Percentiles rank a stretch among this genome's conserved stretches.
These are phyloP conservation scores for Bujurquina vittata DNA, from an alignment of 2,113 vertebrate species.

Conservation along the genomic window DNA sequence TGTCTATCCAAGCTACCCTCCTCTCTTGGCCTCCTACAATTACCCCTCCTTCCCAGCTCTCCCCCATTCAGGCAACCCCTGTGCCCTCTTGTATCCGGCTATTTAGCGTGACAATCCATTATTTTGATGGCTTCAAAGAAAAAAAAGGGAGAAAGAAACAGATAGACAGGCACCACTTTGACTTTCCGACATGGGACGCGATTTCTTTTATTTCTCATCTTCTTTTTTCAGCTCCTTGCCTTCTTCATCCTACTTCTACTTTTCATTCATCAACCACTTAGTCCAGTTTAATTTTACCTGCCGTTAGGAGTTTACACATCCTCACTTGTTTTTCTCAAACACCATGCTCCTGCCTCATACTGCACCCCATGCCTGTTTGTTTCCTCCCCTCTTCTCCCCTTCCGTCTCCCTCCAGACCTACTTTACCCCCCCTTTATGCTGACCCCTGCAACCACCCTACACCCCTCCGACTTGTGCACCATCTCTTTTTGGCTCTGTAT, in stretches of 20 bases:
- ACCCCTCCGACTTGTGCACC: conserved; percentile 34
- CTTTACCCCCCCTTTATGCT: conserved; percentile 18
- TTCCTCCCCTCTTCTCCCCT: not conserved
- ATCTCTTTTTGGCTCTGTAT: conserved; percentile 52
- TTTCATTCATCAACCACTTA: not conserved
- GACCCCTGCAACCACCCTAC: conserved; percentile 33
- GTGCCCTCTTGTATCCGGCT: conserved; percentile 76
- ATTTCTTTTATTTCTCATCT: not conserved
- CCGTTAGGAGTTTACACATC: not conserved
- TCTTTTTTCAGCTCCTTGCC: not conserved
- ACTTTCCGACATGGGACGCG: conserved; percentile 58
- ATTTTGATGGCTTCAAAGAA: conserved; percentile 62
- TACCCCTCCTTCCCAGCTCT: conserved; percentile 40
- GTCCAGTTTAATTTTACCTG: not conserved
- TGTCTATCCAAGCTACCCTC: conserved; percentile 50
- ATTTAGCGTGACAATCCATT: conserved; percentile 80
- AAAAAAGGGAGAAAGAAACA: not conserved
- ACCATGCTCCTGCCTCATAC: not conserved
- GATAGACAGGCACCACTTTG: conserved; percentile 28
- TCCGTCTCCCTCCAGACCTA: conserved; percentile 8
- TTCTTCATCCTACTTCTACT: not conserved
- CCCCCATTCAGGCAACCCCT: conserved; percentile 59
- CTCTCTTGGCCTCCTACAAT: conserved; percentile 54
- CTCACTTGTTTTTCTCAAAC: conserved; percentile 1
- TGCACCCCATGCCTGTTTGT: not conserved